phyloP scores from a whole-genome alignment of 2,797 vertebrate species.

The Paedocypris micromegethes region DNA sequence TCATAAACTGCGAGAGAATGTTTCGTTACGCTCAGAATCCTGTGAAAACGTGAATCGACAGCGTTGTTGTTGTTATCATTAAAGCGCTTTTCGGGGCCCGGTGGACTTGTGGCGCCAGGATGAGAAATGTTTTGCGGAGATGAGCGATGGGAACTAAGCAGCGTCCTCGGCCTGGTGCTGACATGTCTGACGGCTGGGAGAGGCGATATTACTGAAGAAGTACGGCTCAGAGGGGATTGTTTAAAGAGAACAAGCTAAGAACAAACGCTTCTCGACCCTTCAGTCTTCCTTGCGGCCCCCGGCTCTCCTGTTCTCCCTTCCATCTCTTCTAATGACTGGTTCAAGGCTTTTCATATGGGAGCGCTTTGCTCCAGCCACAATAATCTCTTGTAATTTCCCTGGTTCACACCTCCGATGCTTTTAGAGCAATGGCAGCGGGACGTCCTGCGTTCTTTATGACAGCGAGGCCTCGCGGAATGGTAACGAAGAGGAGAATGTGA shows the following conservation, averaged over 20 bases:
- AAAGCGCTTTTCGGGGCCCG: no score
- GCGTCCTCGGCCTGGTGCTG: constrained; percentile 10
- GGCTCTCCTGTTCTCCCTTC: constrained; percentile 22
- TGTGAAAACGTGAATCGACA: no score
- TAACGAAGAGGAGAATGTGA: constrained; percentile 34
- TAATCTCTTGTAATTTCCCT: constrained; percentile 26
- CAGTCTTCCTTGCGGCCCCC: constrained; percentile 14
- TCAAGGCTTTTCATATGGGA: constrained; percentile 35
- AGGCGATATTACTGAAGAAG: constrained; percentile 9
- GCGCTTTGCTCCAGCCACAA: constrained; percentile 18
- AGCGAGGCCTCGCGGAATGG: constrained; percentile 10
- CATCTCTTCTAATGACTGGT: constrained; percentile 21
- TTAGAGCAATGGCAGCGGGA: constrained; percentile 6
- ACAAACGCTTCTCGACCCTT: constrained; percentile 26
- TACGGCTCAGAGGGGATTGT: constrained; percentile 14
- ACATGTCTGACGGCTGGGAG: constrained; percentile 9
- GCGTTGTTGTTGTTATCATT: no score
- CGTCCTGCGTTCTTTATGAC: constrained; percentile 18
- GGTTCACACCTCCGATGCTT: constrained; percentile 11
- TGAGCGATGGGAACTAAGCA: neutral
- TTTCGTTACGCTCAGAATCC: no score
- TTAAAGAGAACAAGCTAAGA: constrained; percentile 18
- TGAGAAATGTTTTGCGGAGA: constrained; percentile 11
- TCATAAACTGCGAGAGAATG: no score
- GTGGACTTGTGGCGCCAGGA: no score